Evolutionary conservation across 2,888 invertebrate species (phyloP), one percentile per base, ranked within the genome.

Genomic region (Volucella zonaria): DNA sequence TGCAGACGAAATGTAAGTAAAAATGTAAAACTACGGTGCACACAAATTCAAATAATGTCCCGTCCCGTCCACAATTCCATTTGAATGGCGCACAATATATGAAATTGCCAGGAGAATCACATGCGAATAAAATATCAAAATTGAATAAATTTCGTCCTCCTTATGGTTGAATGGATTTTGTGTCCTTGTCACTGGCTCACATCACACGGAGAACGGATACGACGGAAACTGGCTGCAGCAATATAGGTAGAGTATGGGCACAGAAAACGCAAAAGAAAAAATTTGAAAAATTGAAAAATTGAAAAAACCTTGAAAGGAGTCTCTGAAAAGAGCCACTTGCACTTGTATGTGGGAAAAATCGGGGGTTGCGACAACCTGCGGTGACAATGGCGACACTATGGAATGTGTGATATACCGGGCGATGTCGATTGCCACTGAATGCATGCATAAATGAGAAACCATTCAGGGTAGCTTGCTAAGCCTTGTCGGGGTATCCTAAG

Each of bases 101-200:
- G 82, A 86, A 85, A 85, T 82, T 82, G 86, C 82, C 86, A 80
- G 45, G 45, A 67, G 82, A 82, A 82, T 80, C 82, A 82, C 82
- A 86, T 86, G 86, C 82, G 82, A 86, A 86, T 86, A 86, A 77
- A 75, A 86, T 87, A 82, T 87, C 82, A 86, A 87, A 87, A 87
- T 87, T 87, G 87, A 86, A 85, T 85, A 85, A 85, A 85, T 85
- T 82, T 81, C 73, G 81, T 85, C 73, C 75, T 85, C 61, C 80
- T 85, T 81, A 81, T 85, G 85, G 73, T 85, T 81, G 80, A 81
- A 85, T 85, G 68, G 76, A 81, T 85, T 81, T 81, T 76, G 73
- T 68, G 85, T 85, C 85, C 85, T 85, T 85, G 80, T 77, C 58
- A 85, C 73, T 80, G 73, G 73, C 73, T 80, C 76, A 31, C 76